Base-by-base conservation (phyloP, 2,888 invertebrate genomes). In the Caenorhabditis panamensis region DNA sequence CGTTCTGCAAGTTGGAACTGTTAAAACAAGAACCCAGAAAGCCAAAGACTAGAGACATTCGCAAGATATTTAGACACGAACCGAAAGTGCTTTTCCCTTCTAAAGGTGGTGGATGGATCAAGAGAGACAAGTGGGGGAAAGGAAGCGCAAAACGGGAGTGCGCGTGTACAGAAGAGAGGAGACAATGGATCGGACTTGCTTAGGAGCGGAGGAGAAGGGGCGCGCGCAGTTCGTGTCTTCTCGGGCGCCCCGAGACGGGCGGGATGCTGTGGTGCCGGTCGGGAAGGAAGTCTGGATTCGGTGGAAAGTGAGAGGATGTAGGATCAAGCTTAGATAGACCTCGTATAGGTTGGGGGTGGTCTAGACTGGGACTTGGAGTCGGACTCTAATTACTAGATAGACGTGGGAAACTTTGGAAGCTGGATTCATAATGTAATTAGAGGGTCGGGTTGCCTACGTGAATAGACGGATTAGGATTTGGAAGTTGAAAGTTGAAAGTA, bases 41-140 rank as follows among this genome's bases (percentile, higher is more conserved):
- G n/a, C n/a, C n/a, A 67, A 68, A 41, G 24, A 54, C 9, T 6
- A 31, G 5, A 31, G 31, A 31, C 31, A 6, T 4, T 31, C 5
- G 13, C 26, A 16, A n/a, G 51, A 22, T 26, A n/a, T 5, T 6
- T 75, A 75, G 66, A 72, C 64, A 72, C 72, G 63, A 53, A 36
- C 36, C 36, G n/a, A 71, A 71, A 71, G 71, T 68, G 68, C 68
- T 68, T 68, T 37, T 68, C 31, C 63, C 31, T 61, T 18, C 41
- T 49, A 2, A 3, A 6, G 18, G 20, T 49, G 20, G 26, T 44
- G 26, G 31, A n/a, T 16, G 24, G 24, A 64, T 36, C 36, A n/a
- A 31, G 41, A 54, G 31, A 28, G 36, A 54, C 24, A 56, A 67
- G 62, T n/a, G 49, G 36, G 49, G 37, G 26, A 41, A 51, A 26